Conservation (phyloP, 2,113 vertebrate species). For the Paratilapia polleni region DNA sequence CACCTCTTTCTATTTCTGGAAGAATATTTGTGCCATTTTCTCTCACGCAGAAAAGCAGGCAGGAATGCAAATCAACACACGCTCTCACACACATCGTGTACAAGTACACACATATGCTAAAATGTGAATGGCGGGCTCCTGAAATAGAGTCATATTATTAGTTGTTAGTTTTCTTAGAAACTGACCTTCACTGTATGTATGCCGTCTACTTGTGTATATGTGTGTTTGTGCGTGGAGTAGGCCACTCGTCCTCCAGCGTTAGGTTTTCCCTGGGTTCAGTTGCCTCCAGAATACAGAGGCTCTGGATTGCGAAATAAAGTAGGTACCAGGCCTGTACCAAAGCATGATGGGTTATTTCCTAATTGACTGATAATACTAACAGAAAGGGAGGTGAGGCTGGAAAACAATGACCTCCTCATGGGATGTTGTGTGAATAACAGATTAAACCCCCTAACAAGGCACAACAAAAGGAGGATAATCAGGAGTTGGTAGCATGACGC, state of each 20-base stretch:
- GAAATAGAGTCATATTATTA: conserved; percentile 3
- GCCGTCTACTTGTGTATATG: conserved; percentile 22
- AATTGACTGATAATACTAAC: conserved; percentile 22
- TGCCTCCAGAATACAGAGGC: conserved; percentile 86
- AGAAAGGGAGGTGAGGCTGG: background rate
- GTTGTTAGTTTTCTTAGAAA: background rate
- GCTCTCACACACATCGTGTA: background rate
- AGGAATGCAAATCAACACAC: background rate
- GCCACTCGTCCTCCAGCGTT: conserved; percentile 67
- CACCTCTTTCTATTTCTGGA: conserved; percentile 40
- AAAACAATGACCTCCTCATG: background rate
- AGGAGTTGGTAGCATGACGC: background rate
- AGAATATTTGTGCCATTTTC: background rate
- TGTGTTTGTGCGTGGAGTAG: conserved; percentile 76
- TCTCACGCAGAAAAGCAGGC: conserved; percentile 9
- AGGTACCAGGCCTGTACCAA: conserved; percentile 71
- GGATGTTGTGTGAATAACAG: conserved; percentile 13
- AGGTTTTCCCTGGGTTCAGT: conserved; percentile 84
- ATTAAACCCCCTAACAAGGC: background rate
- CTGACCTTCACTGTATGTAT: conserved; percentile 13
- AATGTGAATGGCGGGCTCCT: background rate
- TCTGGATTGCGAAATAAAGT: conserved; percentile 86
- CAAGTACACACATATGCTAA: background rate
- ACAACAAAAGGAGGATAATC: background rate
- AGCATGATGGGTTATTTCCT: conserved; percentile 60